Conservation (phyloP, 2,888 invertebrate species). For the Lasioglossum villosulum region DNA sequence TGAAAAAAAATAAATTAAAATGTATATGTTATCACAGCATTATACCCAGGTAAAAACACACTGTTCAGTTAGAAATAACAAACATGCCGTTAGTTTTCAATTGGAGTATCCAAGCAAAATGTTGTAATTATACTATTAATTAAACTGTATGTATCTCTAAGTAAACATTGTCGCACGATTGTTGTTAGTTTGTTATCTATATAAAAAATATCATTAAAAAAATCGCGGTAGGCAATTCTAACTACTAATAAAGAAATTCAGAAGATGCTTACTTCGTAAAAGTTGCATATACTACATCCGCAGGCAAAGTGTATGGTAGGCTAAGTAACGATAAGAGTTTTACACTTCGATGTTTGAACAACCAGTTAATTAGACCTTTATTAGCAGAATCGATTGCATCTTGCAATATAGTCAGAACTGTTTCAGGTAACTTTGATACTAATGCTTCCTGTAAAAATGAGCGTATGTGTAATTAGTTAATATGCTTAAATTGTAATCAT, state of each 20-base stretch:
- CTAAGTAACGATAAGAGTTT: conserved; percentile 92
- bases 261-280: conserved; percentile 91
- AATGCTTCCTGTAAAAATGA: conserved; percentile 89
- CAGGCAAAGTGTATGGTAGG: conserved; percentile 94
- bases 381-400: conserved; percentile 97
- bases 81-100: conserved; percentile 14
- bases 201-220: background rate
- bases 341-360: conserved; percentile 93
- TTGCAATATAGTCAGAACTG: conserved; percentile 95
- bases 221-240: background rate
- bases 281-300: conserved; percentile 94
- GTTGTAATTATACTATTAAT: background rate
- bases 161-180: conserved; percentile 31
- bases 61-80: background rate
- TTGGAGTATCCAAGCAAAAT: background rate
- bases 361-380: conserved; percentile 95
- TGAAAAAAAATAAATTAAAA: conserved; percentile 24
- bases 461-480: background rate
- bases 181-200: conserved; percentile 18
- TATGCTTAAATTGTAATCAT: background rate
- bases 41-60: background rate
- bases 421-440: conserved; percentile 94
- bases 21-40: background rate
- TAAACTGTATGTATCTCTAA: conserved; percentile 36
- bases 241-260: background rate